phyloP scores from a whole-genome alignment of 2,797 vertebrate genomes.

The Pseudomugil tenellus region DNA sequence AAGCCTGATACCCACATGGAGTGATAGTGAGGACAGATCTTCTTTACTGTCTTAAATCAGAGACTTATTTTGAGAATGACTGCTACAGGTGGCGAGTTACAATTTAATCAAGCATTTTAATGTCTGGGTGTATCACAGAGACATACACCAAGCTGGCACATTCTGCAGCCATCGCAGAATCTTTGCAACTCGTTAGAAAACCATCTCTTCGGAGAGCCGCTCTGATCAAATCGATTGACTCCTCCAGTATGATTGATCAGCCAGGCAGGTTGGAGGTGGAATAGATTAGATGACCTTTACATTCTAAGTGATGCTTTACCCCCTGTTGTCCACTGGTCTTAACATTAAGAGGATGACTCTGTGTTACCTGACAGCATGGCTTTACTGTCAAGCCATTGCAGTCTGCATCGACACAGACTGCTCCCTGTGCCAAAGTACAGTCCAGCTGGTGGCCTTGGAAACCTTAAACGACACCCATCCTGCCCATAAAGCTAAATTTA shows the following conservation, averaged over 20 bases:
- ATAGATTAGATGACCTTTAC: conserved; percentile 80
- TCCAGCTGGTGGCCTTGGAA: conserved; percentile 76
- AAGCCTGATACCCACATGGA: conserved; percentile 38
- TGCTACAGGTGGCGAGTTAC: conserved; percentile 67
- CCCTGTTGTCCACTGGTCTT: conserved; percentile 61
- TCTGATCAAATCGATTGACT: conserved; percentile 78
- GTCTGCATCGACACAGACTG: conserved; percentile 50
- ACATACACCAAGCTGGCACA: conserved; percentile 68
- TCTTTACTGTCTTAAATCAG: conserved; percentile 46
- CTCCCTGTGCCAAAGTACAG: conserved; percentile 60
- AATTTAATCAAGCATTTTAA: conserved; percentile 76
- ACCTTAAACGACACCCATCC: conserved; percentile 77
- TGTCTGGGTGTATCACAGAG: conserved; percentile 68
- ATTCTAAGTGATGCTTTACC: conserved; percentile 54
- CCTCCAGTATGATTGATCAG: conserved; percentile 74
- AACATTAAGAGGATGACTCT: conserved; percentile 64
- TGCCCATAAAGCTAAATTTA: conserved; percentile 78
- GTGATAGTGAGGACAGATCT: conserved; percentile 40
- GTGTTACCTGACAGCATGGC: conserved; percentile 65
- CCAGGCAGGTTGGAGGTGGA: conserved; percentile 71
- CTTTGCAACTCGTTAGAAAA: conserved; percentile 53
- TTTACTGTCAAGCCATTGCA: conserved; percentile 59
- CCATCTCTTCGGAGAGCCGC: conserved; percentile 64
- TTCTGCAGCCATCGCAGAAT: conserved; percentile 43
- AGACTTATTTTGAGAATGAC: conserved; percentile 56